These are phyloP conservation scores for Diloba caeruleocephala DNA, from an alignment of 2,888 invertebrate species.

Conservation along the genomic window DNA sequence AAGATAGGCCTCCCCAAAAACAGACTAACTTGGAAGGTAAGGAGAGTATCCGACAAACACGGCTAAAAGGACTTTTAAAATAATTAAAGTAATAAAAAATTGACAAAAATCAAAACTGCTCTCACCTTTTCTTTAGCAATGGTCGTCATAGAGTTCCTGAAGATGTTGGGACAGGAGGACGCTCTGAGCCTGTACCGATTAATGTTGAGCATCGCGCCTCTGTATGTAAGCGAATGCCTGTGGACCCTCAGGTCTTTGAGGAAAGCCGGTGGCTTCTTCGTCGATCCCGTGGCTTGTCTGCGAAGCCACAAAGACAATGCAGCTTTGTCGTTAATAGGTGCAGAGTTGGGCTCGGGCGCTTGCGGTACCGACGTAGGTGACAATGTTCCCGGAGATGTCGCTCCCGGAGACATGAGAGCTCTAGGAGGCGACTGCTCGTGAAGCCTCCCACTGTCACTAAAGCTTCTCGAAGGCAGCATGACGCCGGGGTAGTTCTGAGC, in stretches of 20 bases:
- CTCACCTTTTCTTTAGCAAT: constrained; percentile 93
- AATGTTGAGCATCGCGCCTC: constrained; percentile 96
- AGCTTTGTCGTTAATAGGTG: constrained; percentile 78
- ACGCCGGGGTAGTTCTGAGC: constrained; percentile 93
- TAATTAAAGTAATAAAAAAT: no score
- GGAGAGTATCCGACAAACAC: no score
- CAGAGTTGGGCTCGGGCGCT: constrained; percentile 57
- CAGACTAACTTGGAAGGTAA: no score
- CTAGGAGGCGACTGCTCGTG: constrained; percentile 81
- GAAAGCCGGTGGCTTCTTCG: constrained; percentile 90
- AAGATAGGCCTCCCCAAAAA: no score
- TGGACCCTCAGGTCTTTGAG: constrained; percentile 93
- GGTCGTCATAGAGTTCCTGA: constrained; percentile 95
- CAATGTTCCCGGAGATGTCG: constrained; percentile 64
- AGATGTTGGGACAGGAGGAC: constrained; percentile 97
- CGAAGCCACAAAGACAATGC: constrained; percentile 89
- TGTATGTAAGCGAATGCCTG: constrained; percentile 93
- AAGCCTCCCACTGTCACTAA: constrained; percentile 90
- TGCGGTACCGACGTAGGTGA: constrained; percentile 67
- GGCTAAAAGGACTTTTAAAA: no score
- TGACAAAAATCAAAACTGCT: background rate
- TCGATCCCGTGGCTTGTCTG: constrained; percentile 81
- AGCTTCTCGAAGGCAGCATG: constrained; percentile 92
- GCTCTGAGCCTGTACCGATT: constrained; percentile 94
- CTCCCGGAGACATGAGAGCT: constrained; percentile 69